A percentile compares a stretch with the other conserved stretches of the same genome.
Conservation (phyloP, 2,888 invertebrate genomes). For the Protonemura montana region DNA sequence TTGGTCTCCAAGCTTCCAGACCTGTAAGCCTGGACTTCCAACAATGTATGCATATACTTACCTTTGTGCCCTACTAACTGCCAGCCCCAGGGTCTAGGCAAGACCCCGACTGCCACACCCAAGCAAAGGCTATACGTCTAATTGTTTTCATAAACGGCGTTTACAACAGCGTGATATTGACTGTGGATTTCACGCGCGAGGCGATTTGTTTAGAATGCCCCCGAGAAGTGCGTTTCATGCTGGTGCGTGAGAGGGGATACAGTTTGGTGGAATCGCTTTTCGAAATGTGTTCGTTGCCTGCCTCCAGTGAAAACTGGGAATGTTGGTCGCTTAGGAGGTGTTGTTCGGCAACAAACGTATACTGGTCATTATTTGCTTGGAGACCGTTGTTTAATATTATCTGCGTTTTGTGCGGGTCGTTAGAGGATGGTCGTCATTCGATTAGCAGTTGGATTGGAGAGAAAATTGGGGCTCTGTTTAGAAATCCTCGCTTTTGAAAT, state of each 20-base stretch:
- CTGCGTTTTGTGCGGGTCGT: conserved; percentile 26
- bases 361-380: background rate
- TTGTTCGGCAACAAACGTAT: background rate
- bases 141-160: background rate
- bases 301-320: background rate
- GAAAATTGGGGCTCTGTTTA: background rate
- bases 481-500: background rate
- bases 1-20: too few relatives aligned
- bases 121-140: background rate
- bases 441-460: background rate
- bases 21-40: too few relatives aligned
- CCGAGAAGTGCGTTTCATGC: background rate
- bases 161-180: background rate
- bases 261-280: background rate
- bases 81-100: background rate
- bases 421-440: conserved; percentile 32
- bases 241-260: background rate
- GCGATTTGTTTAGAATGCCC: background rate
- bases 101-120: background rate
- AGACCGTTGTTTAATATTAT: background rate
- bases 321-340: background rate
- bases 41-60: too few relatives aligned
- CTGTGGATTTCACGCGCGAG: background rate
- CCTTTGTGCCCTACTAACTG: background rate
- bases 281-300: background rate